Evolutionary conservation across 2,888 invertebrate genomes (phyloP).

Genomic region (Diarsia dahlii): DNA sequence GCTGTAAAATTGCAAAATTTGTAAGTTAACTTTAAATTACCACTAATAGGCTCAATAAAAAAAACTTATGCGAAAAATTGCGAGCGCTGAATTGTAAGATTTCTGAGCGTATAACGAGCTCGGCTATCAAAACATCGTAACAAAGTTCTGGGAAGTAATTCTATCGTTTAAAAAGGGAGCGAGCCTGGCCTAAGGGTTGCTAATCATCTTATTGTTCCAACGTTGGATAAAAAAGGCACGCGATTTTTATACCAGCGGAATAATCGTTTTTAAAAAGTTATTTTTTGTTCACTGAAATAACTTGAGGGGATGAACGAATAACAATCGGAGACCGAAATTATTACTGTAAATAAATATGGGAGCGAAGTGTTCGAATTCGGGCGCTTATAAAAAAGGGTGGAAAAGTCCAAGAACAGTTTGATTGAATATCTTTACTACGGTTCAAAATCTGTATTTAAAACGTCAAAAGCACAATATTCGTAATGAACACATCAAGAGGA

Average conservation of each 20-base stretch:
- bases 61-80: constrained; percentile 65
- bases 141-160: constrained; percentile 78
- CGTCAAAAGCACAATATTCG: constrained; percentile 12
- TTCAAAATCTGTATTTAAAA: constrained; percentile 6
- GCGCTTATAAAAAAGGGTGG: constrained; percentile 27
- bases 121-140: constrained; percentile 77
- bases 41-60: constrained; percentile 69
- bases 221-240: constrained; percentile 70
- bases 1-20: constrained; percentile 52
- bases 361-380: constrained; percentile 23
- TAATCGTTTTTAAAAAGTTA: constrained; percentile 62
- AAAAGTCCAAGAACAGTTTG: constrained; percentile 36
- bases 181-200: constrained; percentile 76
- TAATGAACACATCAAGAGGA: constrained; percentile 43
- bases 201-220: constrained; percentile 82
- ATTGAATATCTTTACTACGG: constrained; percentile 24
- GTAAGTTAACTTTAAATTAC: constrained; percentile 62
- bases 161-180: constrained; percentile 76
- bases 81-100: constrained; percentile 66
- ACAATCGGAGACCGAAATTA: constrained; percentile 51
- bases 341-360: constrained; percentile 51
- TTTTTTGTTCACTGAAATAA: constrained; percentile 54
- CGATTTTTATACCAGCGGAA: constrained; percentile 70
- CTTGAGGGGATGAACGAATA: constrained; percentile 50
- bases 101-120: constrained; percentile 70